Conservation (phyloP, 1,140 invertebrate genomes). For the Varroa destructor region DNA sequence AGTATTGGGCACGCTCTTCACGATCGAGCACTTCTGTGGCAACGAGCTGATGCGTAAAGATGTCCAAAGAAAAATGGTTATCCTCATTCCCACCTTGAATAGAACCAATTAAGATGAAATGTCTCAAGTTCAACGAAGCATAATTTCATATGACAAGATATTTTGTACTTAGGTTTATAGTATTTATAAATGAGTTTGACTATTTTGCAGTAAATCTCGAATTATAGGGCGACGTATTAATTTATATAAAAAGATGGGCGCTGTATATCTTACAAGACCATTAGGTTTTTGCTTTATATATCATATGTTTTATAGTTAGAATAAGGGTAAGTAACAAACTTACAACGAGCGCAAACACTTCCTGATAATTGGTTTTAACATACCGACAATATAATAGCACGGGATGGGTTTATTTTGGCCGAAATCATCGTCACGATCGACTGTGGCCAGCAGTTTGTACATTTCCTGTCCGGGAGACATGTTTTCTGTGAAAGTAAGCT, state of each 20-base stretch:
- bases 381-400: slow-evolving; percentile 70
- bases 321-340: too few species aligned
- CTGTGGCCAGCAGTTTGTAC: slow-evolving; percentile 58
- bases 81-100: slow-evolving; percentile 53
- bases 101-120: not conserved
- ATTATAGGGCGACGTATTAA: not conserved
- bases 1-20: slow-evolving; percentile 55
- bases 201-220: not conserved
- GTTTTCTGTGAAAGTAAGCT: slow-evolving; percentile 51
- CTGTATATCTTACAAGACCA: too few species aligned
- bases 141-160: slow-evolving; percentile 27
- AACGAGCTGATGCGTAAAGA: slow-evolving; percentile 54
- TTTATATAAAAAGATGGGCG: too few species aligned
- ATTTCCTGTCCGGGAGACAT: slow-evolving; percentile 52
- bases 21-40: slow-evolving; percentile 52
- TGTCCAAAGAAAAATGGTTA: slow-evolving; percentile 56
- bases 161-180: not conserved
- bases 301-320: too few species aligned
- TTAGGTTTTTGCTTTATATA: too few species aligned
- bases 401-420: slow-evolving; percentile 50
- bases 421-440: slow-evolving; percentile 59
- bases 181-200: too few species aligned
- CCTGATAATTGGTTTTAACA: slow-evolving; percentile 24
- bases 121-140: not conserved
- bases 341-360: not conserved